These are phyloP conservation scores for Tichodroma muraria DNA, from an alignment of 2,113 vertebrate genomes.

Conservation along the genomic window DNA sequence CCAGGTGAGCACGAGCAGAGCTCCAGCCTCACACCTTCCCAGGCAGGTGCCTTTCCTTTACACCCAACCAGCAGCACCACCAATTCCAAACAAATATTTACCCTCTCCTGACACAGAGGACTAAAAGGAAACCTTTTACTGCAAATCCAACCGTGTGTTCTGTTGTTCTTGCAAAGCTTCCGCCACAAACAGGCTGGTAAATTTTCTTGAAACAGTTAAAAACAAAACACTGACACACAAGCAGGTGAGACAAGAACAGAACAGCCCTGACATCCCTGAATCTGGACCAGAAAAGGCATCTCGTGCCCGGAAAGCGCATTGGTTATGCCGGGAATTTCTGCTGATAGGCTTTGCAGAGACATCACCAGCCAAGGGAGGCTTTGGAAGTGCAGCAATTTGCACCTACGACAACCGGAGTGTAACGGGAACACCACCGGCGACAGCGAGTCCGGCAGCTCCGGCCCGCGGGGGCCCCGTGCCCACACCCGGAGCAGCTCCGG, in stretches of 20 bases:
- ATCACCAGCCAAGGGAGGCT: background rate
- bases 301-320: background rate
- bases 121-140: background rate
- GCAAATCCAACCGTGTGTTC: background rate
- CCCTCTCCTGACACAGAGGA: background rate
- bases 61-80: background rate
- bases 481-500: background rate
- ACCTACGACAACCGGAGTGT: background rate
- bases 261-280: background rate
- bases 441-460: background rate
- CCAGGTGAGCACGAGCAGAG: background rate
- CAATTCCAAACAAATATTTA: background rate
- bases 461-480: no score
- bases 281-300: background rate
- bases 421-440: background rate
- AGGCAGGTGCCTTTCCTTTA: background rate
- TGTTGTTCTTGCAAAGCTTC: background rate
- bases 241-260: background rate
- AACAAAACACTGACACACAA: background rate
- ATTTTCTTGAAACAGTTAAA: background rate
- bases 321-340: background rate
- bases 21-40: background rate
- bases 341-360: conserved; percentile 3
- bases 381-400: background rate
- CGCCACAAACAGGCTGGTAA: background rate